A percentile compares a stretch with the other conserved stretches of the same genome.
These are phyloP conservation scores for Camptogramma bilineatum DNA, from an alignment of 2,888 invertebrate species.

Conservation along the genomic window DNA sequence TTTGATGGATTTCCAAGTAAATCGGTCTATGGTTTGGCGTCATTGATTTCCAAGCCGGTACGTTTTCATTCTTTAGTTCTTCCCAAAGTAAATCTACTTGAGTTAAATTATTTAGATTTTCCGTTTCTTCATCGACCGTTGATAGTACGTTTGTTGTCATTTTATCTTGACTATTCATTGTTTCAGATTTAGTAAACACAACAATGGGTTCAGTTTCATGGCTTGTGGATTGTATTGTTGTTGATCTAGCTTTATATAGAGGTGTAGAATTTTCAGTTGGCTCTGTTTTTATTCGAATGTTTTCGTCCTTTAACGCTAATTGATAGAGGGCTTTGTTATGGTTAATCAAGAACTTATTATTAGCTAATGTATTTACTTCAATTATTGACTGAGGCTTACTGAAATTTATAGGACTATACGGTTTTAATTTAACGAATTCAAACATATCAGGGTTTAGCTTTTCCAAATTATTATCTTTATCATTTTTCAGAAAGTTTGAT, in stretches of 20 bases:
- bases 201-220: neutral
- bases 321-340: constrained; percentile 24
- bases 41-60: constrained; percentile 50
- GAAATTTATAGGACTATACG: neutral
- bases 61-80: constrained; percentile 37
- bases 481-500: constrained; percentile 46
- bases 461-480: constrained; percentile 28
- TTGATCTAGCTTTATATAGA: neutral
- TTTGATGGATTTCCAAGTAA: constrained; percentile 64
- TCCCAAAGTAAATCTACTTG: constrained; percentile 29
- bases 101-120: constrained; percentile 13
- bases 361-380: neutral
- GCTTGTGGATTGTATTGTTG: neutral
- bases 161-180: neutral
- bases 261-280: neutral
- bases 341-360: constrained; percentile 6
- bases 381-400: neutral
- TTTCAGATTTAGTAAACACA: constrained; percentile 1
- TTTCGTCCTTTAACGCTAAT: constrained; percentile 20
- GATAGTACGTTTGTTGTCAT: neutral
- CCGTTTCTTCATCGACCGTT: constrained; percentile 12
- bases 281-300: constrained; percentile 37
- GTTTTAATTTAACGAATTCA: neutral
- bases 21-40: constrained; percentile 56
- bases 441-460: neutral